Base-by-base conservation (phyloP, 2,113 vertebrate species). In the Scortum barcoo region DNA sequence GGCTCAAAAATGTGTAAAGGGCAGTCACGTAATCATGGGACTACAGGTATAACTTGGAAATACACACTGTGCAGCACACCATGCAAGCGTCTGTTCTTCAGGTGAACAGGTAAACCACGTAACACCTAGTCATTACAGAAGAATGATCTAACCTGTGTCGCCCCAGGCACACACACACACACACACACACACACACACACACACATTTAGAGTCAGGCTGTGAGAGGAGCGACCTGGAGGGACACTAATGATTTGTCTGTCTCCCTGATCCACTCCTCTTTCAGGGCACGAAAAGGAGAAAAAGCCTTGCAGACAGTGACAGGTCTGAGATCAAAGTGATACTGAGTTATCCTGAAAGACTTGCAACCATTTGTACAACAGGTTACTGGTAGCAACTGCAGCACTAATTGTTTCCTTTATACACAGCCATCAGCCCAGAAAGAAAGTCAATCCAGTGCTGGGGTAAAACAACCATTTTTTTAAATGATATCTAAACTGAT, bases 51-150 rank as follows among this genome's bases (percentile, higher is more conserved):
- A 28, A 11, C 42, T 46, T 44, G 14, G 40, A 30, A 4, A 9
- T 16, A 33, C 5, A 22, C 22, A 22, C 20, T 76, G 73, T 83
- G 48, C 28, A 56, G 11, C 42, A 46, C 24, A 46, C 17, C 58
- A n/a, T 33, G 46, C 5, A 65, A 24, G 42, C 30, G 14, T 74
- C 11, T 30, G 12, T 17, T 26, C 51, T 56, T 46, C 65, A 44
- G 36, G 48, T 73, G 30, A 28, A 42, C 65, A 44, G 36, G 48
- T 73, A n/a, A 28, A 42, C 56, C 33, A 38, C 26, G 38, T 56
- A 28, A 65, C 48, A 38, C 38, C 66, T 65, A 50, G 71, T 72
- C 30, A 61, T 76, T 77, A 24, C 16, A 16, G 17, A 83, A 83
- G 28, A 26, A 46, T 48, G 48, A 81, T 62, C 46, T 60, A 61